These are phyloP conservation scores for Watsonalla cultraria DNA, from an alignment of 2,888 invertebrate genomes.

Conservation along the genomic window DNA sequence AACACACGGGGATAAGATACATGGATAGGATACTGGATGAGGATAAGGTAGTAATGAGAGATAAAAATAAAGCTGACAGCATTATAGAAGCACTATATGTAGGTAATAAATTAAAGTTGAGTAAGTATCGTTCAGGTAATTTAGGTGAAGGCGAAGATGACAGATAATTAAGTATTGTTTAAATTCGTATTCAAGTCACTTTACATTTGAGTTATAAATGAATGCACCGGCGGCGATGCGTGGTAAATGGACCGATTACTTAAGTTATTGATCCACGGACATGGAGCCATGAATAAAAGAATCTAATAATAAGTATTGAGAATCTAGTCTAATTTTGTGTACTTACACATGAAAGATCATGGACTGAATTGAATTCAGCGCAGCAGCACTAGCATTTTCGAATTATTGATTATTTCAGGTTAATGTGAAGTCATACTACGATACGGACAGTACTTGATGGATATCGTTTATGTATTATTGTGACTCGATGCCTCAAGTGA, in stretches of 20 bases:
- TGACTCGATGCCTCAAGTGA: constrained; percentile 28
- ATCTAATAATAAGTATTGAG: constrained; percentile 11
- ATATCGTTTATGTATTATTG: constrained; percentile 24
- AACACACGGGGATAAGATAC: neutral
- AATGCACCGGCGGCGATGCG: neutral
- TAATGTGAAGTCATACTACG: neutral
- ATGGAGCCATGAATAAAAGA: too few relatives aligned
- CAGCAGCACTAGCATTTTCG: too few relatives aligned
- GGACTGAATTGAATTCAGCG: too few relatives aligned
- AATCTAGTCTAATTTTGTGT: too few relatives aligned
- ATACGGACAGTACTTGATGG: neutral
- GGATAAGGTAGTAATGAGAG: neutral
- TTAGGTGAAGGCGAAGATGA: constrained; percentile 28
- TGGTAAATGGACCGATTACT: neutral
- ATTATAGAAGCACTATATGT: neutral
- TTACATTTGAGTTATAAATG: neutral
- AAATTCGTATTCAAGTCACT: constrained; percentile 14
- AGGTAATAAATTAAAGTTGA: neutral
- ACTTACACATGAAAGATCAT: too few relatives aligned
- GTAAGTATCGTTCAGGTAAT: neutral
- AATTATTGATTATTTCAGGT: too few relatives aligned
- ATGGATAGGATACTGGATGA: neutral
- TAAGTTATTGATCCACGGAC: too few relatives aligned
- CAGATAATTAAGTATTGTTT: constrained; percentile 34
- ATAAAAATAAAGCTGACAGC: neutral